These are phyloP conservation scores for Heliconius erato DNA, from an alignment of 2,888 invertebrate genomes.

Conservation along the genomic window DNA sequence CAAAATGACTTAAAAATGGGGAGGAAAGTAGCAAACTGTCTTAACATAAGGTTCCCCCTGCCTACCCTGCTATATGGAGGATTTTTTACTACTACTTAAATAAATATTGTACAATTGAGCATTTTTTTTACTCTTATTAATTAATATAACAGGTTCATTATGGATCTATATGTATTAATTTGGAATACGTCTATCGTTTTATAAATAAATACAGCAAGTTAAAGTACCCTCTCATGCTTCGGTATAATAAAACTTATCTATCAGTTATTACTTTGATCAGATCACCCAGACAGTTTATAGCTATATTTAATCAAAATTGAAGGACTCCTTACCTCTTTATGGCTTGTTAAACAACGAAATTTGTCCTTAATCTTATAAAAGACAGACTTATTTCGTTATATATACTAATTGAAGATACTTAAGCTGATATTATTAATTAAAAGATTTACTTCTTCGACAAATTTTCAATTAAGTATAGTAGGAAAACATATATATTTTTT, in stretches of 20 bases:
- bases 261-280: constrained; percentile 36
- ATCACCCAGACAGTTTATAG: constrained; percentile 36
- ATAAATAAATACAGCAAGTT: constrained; percentile 22
- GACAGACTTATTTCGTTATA: background rate
- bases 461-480: background rate
- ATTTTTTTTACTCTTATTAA: background rate
- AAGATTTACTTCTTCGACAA: background rate
- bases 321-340: constrained; percentile 30
- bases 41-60: background rate
- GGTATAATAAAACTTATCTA: constrained; percentile 36
- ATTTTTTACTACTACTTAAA: too few relatives aligned
- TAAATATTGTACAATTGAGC: too few relatives aligned
- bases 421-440: background rate
- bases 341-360: constrained; percentile 23
- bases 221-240: constrained; percentile 7
- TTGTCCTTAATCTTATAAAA: constrained; percentile 5
- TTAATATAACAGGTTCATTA: background rate
- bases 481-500: background rate
- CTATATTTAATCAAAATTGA: constrained; percentile 37
- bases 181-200: background rate
- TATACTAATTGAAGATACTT: background rate
- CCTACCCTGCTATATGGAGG: background rate
- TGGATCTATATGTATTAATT: background rate
- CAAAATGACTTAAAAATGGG: too few relatives aligned
- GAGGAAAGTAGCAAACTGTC: background rate